These are phyloP conservation scores for Salvelinus alpinus DNA, from an alignment of 2,113 vertebrate species.

Conservation along the genomic window DNA sequence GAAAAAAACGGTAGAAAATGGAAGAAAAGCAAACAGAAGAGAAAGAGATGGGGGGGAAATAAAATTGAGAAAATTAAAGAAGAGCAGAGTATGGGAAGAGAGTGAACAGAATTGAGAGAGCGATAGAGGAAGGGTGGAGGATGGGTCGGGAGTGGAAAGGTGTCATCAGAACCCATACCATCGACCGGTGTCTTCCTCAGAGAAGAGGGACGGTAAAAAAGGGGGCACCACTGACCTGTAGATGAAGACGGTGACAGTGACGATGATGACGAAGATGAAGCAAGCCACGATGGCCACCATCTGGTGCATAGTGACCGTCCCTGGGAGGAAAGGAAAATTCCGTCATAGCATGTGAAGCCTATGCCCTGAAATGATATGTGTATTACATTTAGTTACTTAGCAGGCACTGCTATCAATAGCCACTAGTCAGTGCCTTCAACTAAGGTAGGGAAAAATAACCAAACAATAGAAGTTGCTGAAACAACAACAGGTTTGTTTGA, in stretches of 20 bases:
- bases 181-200: too few relatives aligned
- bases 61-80: background rate
- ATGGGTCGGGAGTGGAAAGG: constrained; percentile 4
- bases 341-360: too few relatives aligned
- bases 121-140: constrained; percentile 6
- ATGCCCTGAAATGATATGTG: too few relatives aligned
- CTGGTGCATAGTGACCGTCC: constrained; percentile 82
- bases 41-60: background rate
- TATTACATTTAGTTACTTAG: too few relatives aligned
- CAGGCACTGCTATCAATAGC: too few relatives aligned
- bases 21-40: background rate
- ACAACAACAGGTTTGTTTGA: too few relatives aligned
- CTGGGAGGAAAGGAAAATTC: constrained; percentile 54
- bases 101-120: background rate
- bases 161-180: background rate
- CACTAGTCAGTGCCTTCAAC: too few relatives aligned
- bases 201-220: background rate
- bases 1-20: background rate
- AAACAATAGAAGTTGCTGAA: too few relatives aligned
- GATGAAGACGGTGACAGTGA: constrained; percentile 82
- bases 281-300: constrained; percentile 85
- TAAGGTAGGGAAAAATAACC: too few relatives aligned
- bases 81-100: background rate
- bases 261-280: constrained; percentile 79
- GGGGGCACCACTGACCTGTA: constrained; percentile 79